These are phyloP conservation scores for Rhinolophus sinicus DNA, from an alignment of 2,113 vertebrate species.

Conservation along the genomic window DNA sequence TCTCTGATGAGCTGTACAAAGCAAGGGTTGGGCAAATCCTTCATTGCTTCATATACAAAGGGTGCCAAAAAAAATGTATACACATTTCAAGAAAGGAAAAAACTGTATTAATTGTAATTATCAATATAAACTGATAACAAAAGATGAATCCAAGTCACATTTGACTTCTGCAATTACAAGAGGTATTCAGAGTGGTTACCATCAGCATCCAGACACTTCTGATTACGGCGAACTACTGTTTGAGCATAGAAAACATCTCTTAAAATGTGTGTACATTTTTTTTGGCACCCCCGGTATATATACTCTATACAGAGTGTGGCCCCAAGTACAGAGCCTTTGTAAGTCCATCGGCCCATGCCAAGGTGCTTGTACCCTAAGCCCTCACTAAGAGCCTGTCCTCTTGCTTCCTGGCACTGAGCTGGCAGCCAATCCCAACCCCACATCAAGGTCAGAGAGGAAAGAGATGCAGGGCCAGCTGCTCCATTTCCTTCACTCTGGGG, in stretches of 20 bases:
- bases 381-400: not conserved
- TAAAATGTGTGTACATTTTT: not conserved
- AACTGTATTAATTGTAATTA: too few relatives aligned
- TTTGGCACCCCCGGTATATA: too few relatives aligned
- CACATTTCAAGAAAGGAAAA: too few relatives aligned
- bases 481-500: not conserved
- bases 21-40: not conserved
- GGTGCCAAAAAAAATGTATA: too few relatives aligned
- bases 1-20: not conserved
- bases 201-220: too few relatives aligned
- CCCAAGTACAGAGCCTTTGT: not conserved
- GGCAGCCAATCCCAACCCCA: not conserved
- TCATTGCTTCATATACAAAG: not conserved
- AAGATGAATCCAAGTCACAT: too few relatives aligned
- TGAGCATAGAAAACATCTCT: too few relatives aligned
- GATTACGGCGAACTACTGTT: too few relatives aligned
- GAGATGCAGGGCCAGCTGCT: not conserved
- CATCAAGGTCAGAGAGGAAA: constrained; percentile 36
- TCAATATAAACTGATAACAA: too few relatives aligned
- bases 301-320: not conserved
- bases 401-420: constrained; percentile 7
- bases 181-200: too few relatives aligned
- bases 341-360: not conserved
- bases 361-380: not conserved
- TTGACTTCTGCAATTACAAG: too few relatives aligned